Evolutionary conservation across 1,140 invertebrate genomes (phyloP).

Genomic region (Drosophila ohnishii): DNA sequence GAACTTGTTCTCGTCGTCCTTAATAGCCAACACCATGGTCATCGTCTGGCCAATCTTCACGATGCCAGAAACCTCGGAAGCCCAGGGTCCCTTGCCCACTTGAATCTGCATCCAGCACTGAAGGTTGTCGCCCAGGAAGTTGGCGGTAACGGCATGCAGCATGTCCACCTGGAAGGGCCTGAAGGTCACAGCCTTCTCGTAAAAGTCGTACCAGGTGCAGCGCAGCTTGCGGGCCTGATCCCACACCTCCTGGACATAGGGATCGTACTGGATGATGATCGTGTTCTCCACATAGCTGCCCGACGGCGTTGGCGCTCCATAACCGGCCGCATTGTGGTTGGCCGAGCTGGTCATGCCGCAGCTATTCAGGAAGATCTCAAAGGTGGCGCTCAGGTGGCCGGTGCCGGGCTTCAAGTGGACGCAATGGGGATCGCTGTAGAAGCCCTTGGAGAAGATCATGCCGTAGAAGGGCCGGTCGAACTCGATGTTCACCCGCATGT

Average conservation of each 20-base stretch:
- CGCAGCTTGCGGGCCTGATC: conserved; percentile 92
- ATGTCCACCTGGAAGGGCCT: conserved; percentile 97
- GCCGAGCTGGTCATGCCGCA: conserved; percentile 95
- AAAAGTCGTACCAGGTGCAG: conserved; percentile 97
- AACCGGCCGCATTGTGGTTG: conserved; percentile 91
- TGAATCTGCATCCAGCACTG: conserved; percentile 99
- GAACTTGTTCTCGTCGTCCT: conserved; percentile 97
- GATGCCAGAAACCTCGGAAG: conserved; percentile 96
- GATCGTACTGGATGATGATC: conserved; percentile 97
- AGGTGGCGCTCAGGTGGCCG: conserved; percentile 94
- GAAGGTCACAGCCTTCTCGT: conserved; percentile 97
- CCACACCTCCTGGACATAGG: conserved; percentile 96
- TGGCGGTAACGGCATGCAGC: conserved; percentile 95
- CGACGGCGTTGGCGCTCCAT: conserved; percentile 92
- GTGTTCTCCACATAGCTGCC: conserved; percentile 97
- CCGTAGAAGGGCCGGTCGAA: conserved; percentile 97
- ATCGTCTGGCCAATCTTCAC: conserved; percentile 98
- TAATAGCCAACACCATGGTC: conserved; percentile 97
- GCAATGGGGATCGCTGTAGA: conserved; percentile 95
- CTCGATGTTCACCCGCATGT: conserved; percentile 97
- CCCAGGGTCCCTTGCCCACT: conserved; percentile 96
- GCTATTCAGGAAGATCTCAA: conserved; percentile 95
- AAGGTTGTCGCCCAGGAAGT: conserved; percentile 96
- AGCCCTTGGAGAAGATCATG: conserved; percentile 97
- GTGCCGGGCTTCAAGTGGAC: conserved; percentile 95